Evolutionary conservation across 1,140 invertebrate genomes (phyloP).

Genomic region (Drosophila saltans): DNA sequence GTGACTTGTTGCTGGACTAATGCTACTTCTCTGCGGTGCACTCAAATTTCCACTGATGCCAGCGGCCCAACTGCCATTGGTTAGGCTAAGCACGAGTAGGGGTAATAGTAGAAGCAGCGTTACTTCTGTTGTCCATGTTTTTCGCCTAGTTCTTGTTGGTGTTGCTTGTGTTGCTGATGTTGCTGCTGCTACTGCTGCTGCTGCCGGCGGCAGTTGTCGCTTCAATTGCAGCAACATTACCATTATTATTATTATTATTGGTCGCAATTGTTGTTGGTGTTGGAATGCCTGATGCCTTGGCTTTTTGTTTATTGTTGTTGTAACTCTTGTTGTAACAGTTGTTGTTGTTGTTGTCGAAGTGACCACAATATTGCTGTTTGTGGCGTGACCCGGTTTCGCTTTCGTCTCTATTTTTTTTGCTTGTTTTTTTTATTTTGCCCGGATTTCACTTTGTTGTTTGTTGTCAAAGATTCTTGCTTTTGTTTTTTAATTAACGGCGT

Average conservation of each 20-base stretch:
- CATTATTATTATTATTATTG: conserved; percentile 77
- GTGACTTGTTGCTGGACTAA: conserved; percentile 42
- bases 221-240: conserved; percentile 73
- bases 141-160: conserved; percentile 51
- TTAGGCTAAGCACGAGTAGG: conserved; percentile 30
- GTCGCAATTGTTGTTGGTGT: conserved; percentile 66
- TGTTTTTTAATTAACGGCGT: conserved; percentile 35
- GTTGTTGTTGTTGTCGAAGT: conserved; percentile 44
- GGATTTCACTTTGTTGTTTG: not conserved
- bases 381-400: conserved; percentile 57
- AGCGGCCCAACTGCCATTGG: conserved; percentile 29
- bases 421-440: not conserved
- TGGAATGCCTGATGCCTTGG: conserved; percentile 32
- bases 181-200: conserved; percentile 38
- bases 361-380: conserved; percentile 71
- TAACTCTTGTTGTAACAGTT: conserved; percentile 13
- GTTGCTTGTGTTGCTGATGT: conserved; percentile 22
- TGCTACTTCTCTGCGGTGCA: conserved; percentile 42
- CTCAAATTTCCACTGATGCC: conserved; percentile 61
- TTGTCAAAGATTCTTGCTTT: conserved; percentile 24
- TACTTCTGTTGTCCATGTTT: conserved; percentile 29
- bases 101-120: conserved; percentile 20
- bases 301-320: conserved; percentile 23
- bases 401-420: conserved; percentile 21
- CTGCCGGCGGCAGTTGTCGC: conserved; percentile 65